Conservation (phyloP, 2,797 vertebrate genomes). For the Tarsius wallacei region DNA sequence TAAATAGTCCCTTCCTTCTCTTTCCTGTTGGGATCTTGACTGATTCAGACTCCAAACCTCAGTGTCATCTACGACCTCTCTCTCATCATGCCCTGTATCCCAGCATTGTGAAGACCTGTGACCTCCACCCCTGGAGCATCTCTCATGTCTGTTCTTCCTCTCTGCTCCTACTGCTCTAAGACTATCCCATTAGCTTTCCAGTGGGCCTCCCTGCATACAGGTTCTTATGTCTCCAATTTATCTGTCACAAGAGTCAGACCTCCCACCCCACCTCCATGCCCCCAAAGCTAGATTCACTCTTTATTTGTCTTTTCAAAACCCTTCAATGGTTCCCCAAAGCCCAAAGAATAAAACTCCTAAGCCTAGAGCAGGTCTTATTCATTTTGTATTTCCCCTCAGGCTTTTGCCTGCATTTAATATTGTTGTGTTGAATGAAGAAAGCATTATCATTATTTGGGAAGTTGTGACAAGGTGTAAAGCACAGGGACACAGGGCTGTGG, state of each 20-base stretch:
- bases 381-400: constrained; percentile 19
- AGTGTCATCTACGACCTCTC: not conserved
- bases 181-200: not conserved
- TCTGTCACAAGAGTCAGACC: not conserved
- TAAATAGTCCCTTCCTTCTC: not conserved
- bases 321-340: constrained; percentile 47
- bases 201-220: not conserved
- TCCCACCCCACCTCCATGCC: too few relatives aligned
- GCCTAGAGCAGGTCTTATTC: not conserved
- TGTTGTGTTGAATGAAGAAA: constrained; percentile 37
- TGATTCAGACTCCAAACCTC: not conserved
- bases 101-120: not conserved
- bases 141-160: not conserved
- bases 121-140: not conserved
- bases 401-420: constrained; percentile 24
- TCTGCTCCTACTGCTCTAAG: not conserved
- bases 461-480: not conserved
- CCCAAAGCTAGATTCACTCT: not conserved
- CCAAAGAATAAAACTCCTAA: constrained; percentile 30
- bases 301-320: constrained; percentile 24
- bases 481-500: not conserved
- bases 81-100: accelerated
- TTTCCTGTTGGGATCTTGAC: not conserved
- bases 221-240: not conserved
- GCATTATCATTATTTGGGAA: not conserved